Evolutionary conservation across 2,797 vertebrate genomes (phyloP).

Genomic region (Acanthurus tractus): DNA sequence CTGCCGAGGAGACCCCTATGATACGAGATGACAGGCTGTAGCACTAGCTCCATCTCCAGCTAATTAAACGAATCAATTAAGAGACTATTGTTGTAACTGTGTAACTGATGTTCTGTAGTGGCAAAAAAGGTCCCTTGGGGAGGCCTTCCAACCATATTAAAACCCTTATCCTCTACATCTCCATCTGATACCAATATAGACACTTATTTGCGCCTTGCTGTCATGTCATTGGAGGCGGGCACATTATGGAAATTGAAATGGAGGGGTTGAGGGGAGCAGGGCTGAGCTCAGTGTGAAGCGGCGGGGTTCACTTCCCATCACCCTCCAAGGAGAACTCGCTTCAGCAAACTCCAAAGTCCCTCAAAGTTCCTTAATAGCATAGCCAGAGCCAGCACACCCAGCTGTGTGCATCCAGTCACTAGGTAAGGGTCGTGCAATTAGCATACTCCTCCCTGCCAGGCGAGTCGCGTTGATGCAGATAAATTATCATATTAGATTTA

Average conservation of each 20-base stretch:
- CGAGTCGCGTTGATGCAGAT: conserved; percentile 93
- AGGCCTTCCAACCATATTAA: conserved; percentile 94
- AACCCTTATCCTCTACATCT: conserved; percentile 94
- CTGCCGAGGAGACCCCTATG: conserved; percentile 81
- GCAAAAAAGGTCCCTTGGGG: conserved; percentile 95
- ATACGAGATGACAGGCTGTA: conserved; percentile 92
- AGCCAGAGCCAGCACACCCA: conserved; percentile 92
- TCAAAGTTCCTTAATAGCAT: conserved; percentile 98
- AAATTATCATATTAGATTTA: conserved; percentile 99
- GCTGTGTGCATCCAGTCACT: conserved; percentile 94
- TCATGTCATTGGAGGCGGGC: conserved; percentile 94
- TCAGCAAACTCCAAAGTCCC: conserved; percentile 96
- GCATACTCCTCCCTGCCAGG: conserved; percentile 97
- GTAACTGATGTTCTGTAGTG: conserved; percentile 96
- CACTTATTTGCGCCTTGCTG: conserved; percentile 98
- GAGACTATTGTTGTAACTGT: conserved; percentile 94
- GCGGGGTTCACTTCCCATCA: conserved; percentile 91
- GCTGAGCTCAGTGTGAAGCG: conserved; percentile 95
- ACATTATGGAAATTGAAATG: conserved; percentile 98
- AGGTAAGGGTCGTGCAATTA: conserved; percentile 99
- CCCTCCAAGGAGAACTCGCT: conserved; percentile 93
- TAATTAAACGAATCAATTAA: conserved; percentile 99
- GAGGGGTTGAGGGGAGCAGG: conserved; percentile 90
- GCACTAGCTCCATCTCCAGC: conserved; percentile 92
- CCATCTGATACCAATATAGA: conserved; percentile 98